Evolutionary conservation across 2,113 vertebrate species (phyloP), one percentile per base, ranked within the genome.

Genomic region (Prochilodus magdalenae): DNA sequence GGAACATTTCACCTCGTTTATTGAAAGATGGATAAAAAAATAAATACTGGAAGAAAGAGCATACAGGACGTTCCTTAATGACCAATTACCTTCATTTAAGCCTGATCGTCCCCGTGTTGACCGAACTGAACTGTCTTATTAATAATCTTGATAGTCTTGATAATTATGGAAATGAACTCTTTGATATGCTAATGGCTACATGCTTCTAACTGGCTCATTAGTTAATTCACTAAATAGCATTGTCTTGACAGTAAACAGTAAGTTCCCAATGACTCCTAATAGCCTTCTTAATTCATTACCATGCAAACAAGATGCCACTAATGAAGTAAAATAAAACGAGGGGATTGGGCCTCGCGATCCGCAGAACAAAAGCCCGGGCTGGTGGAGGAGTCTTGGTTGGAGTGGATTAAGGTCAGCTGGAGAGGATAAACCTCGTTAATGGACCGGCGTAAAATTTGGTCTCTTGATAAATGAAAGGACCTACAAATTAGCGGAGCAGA

Each of bases 401-500:
- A 53, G 47, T 11, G 26, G 66, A 70, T 13, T 36, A 55, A 18
- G 55, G n/a, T 70, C 53, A 26, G 30, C 8, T 55, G 15, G 30
- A 69, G 33, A 65, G 44, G 4, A 40, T 51, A 60, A 71, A 71
- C 10, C 26, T 27, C 29, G 44, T 73, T 81, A 81, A 81, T 81
- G 59, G 71, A 66, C 29, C 44, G 15, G 79, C 70, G 65, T 63
- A 53, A 29, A 80, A 80, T 73, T 62, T 47, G 22, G 57, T 72
- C 69, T 80, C 44, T 81, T 74, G 30, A 81, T 74, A 66, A 74
- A 55, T 40, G 51, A 26, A 55, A 66, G 51, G 71, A 62, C 30
- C 73, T 44, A 66, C 51, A 62, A 81, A 55, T 66, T 33, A 66
- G 51, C 59, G 36, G 69, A 63, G 24, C 57, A 53, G 22, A n/a